Base-by-base conservation (phyloP, 1,140 invertebrate genomes). In the Diprion similis region DNA sequence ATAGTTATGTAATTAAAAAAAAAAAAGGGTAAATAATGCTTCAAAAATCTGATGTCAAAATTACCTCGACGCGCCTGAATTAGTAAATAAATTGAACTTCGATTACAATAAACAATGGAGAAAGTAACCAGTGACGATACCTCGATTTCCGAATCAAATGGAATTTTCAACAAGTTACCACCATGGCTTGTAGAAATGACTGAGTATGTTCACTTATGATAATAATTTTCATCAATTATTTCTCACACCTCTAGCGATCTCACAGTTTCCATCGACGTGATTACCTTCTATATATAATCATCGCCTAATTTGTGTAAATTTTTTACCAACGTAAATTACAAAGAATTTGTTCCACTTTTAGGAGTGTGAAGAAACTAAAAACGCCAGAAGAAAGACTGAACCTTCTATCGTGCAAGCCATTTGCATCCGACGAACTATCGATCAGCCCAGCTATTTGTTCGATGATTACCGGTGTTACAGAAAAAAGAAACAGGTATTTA, bases 151-250 rank as follows among this genome's bases (percentile, higher is more conserved):
- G 24, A 68, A 46, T 6, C 76, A 64, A 70, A 70, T 59, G 51
- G 51, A 15, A 64, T 68, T 68, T 45, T 69, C 15, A 48, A 65
- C 46, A 78, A 80, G 75, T 64, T 80, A 19, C 81, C 81, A 73
- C 72, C 79, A 37, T 82, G 81, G 81, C 75, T 82, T 10, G 3
- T 78, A 70, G 81, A 82, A 74, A 82, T 82, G 81, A 75, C 77
- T 1, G 77, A 81, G 81, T 82, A 78, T 66, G 77, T 80, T 75
- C 10, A 2, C 18, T 59, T 15, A 70, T 59, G 1, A 37, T 37
- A 37, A 37, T 77, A 8, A 66, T 75, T 51, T 67, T 46, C 17
- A 18, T 65, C 19, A 72, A 70, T 8, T 51, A 65, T 65, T 74
- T 48, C 51, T 18, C n/a, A 17, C 4, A 70, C 68, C 19, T 66